Evolutionary conservation across 2,797 vertebrate genomes (phyloP), one percentile per base, ranked within the genome.

Genomic region (Cuniculus paca): DNA sequence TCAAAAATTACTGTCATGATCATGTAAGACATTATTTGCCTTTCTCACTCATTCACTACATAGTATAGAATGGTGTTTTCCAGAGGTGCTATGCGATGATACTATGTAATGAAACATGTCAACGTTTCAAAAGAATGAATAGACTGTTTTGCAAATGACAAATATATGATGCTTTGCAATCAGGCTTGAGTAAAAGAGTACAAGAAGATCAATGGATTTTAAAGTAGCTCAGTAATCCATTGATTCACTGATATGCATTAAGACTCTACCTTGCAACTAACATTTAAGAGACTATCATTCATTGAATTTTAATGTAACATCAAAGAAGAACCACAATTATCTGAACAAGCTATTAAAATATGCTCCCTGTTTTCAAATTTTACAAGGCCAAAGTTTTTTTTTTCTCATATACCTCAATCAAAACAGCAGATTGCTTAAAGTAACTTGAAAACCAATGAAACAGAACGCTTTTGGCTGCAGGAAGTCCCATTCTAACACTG

Each of bases 81-180:
- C 77, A 83, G 48, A 81, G 34, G 52, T 22, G 56, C 42, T 68
- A 50, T 65, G 36, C 77, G 34, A 72, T 61, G 36, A 39, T 45
- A 20, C 2, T 72, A 6, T 52, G 6, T 61, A 90, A 54, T 26
- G 50, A 70, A 94, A 74, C 61, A 19, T 74, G 45, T 42, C 60
- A 61, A 63, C 4, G 31, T 91, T 90, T 82, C 91, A 28, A 90
- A 90, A 22, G 70, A 54, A 6, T 58, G 48, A 89, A 36, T 28
- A 91, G 63, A 75, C 22, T 24, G 70, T 7, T 96, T 93, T 90
- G n/a, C 16, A 80, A 50, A n/a, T 75, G 81, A 80, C 63, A 91
- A 75, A 54, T 36, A 48, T 24, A 39, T 28, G 1, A 61, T 88
- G 22, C 60, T 92, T 81, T 60, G 50, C 45, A 88, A 54, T 80